Evolutionary conservation across 2,797 vertebrate species (phyloP).

Genomic region (Muscicapa striata): DNA sequence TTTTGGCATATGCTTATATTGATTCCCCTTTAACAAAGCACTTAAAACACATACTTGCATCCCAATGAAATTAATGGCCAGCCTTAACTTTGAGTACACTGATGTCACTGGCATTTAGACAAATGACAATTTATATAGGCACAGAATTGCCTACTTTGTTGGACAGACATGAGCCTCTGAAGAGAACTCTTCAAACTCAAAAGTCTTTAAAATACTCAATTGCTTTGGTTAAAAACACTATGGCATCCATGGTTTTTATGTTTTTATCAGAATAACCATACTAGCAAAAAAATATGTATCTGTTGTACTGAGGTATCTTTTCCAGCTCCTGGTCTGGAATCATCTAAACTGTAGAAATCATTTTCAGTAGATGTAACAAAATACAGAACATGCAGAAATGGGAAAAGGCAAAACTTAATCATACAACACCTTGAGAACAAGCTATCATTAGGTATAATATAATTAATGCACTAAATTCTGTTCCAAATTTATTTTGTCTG

Average conservation of each 20-base stretch:
- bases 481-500: not conserved
- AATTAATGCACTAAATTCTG: not conserved
- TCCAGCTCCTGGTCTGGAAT: not conserved
- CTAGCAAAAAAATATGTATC: not conserved
- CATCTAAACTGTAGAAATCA: not conserved
- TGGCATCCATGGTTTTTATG: not conserved
- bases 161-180: not conserved
- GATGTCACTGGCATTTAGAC: conserved; percentile 7
- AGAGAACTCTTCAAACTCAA: not conserved
- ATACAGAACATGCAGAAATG: not conserved
- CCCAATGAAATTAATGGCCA: conserved; percentile 21
- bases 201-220: not conserved
- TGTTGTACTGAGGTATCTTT: not conserved
- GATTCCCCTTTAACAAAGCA: conserved; percentile 36
- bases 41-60: conserved; percentile 12
- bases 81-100: not conserved
- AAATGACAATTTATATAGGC: not conserved
- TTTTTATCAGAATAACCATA: not conserved
- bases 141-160: not conserved
- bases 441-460: not conserved
- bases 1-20: conserved; percentile 44
- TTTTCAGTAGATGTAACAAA: not conserved
- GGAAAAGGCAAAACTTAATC: not conserved
- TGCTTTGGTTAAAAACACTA: not conserved
- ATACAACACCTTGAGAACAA: not conserved